Conservation (phyloP, 2,888 invertebrate genomes). For the Drosophila monieri region DNA sequence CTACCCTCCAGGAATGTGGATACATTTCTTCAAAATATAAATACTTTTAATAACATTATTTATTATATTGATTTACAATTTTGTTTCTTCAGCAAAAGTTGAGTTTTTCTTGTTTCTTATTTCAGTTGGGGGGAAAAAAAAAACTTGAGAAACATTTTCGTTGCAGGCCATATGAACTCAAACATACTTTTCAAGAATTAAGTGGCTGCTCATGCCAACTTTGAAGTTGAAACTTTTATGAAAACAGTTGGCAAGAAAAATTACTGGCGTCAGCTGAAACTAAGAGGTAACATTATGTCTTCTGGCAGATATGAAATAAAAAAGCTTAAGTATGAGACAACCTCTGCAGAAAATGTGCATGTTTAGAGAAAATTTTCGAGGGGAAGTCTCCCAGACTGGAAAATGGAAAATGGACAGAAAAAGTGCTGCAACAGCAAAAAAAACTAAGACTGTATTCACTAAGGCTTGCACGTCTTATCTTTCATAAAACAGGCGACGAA, state of each 20-base stretch:
- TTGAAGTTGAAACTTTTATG: constrained; percentile 32
- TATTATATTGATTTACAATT: not conserved
- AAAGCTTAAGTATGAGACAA: constrained; percentile 41
- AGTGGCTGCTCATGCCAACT: constrained; percentile 25
- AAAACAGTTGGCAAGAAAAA: constrained; percentile 30
- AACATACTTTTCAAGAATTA: constrained; percentile 11
- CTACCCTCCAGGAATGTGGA: too few species aligned
- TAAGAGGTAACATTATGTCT: constrained; percentile 23
- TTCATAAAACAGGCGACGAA: constrained; percentile 20
- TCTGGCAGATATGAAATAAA: constrained; percentile 9
- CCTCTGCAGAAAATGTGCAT: constrained; percentile 46
- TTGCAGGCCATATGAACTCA: not conserved
- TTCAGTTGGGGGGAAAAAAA: too few species aligned
- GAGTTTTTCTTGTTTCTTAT: too few species aligned
- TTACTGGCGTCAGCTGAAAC: constrained; percentile 22
- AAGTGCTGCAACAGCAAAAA: constrained; percentile 67
- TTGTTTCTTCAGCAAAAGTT: not conserved
- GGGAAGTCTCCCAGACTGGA: constrained; percentile 9
- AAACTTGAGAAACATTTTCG: not conserved
- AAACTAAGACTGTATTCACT: constrained; percentile 66
- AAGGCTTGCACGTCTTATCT: constrained; percentile 60
- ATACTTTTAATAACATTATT: too few species aligned
- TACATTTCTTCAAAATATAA: too few species aligned
- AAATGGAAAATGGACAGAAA: constrained; percentile 51
- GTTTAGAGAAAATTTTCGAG: constrained; percentile 38